A percentile compares a stretch with the other conserved stretches of the same genome.
phyloP scores from a whole-genome alignment of 2,888 invertebrate species.

The Scaptomyza flava region DNA sequence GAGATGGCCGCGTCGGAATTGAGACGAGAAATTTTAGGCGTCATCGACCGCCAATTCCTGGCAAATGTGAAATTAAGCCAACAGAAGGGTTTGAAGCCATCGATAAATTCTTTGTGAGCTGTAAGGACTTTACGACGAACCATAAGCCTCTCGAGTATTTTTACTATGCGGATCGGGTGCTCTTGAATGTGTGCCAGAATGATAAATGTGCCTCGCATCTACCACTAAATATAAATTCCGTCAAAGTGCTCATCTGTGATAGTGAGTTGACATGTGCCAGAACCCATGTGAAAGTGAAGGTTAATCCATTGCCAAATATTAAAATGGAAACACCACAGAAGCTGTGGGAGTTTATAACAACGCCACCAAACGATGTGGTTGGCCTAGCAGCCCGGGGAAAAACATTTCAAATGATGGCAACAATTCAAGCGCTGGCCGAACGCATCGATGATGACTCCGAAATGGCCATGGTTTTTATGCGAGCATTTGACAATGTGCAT shows the following conservation, averaged over 20 bases:
- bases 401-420: slow-evolving; percentile 4
- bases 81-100: slow-evolving; percentile 34
- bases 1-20: slow-evolving; percentile 19
- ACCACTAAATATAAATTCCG: slow-evolving; percentile 7
- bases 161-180: slow-evolving; percentile 39
- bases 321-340: not conserved
- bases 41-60: slow-evolving; percentile 20
- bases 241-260: slow-evolving; percentile 47
- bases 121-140: not conserved
- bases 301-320: slow-evolving; percentile 21
- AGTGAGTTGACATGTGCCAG: slow-evolving; percentile 9
- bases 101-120: slow-evolving; percentile 17
- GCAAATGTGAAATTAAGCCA: slow-evolving; percentile 39
- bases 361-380: not conserved
- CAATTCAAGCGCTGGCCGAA: slow-evolving; percentile 21
- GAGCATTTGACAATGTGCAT: not conserved
- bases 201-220: slow-evolving; percentile 36
- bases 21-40: not conserved
- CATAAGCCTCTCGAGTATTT: slow-evolving; percentile 27
- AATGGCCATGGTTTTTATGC: not conserved
- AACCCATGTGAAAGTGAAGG: slow-evolving; percentile 22
- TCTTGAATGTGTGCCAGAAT: slow-evolving; percentile 40
- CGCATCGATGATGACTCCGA: not conserved
- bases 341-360: slow-evolving; percentile 15
- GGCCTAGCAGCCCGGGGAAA: not conserved